Percentiles rank a stretch among this genome's conserved stretches.
Evolutionary conservation across 2,888 invertebrate genomes (phyloP).

Genomic region (Disparrhopalites patrizii): DNA sequence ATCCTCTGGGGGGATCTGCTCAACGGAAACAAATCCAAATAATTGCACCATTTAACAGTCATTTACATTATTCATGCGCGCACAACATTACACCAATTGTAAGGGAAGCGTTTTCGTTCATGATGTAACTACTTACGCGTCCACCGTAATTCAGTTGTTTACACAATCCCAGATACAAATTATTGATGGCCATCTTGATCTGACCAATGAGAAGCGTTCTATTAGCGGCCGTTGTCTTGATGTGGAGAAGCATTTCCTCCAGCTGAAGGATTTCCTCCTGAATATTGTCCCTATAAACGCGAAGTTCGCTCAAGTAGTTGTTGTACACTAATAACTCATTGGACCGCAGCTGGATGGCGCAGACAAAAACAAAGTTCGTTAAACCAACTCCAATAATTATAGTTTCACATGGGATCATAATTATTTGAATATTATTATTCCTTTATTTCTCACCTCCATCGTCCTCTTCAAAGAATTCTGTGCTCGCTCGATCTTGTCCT

Average conservation of each 20-base stretch:
- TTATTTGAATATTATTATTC: background rate
- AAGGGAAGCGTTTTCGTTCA: too few species aligned
- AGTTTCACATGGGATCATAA: background rate
- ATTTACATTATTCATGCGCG: too few species aligned
- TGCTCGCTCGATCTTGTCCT: conserved; percentile 33
- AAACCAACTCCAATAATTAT: background rate
- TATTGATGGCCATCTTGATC: conserved; percentile 45
- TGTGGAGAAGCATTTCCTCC: conserved; percentile 41
- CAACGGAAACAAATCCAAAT: too few species aligned
- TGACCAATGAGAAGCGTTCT: conserved; percentile 43
- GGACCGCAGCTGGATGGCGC: conserved; percentile 29
- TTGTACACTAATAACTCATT: conserved; percentile 43
- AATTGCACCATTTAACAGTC: conserved; percentile 3
- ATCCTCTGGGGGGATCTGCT: conserved; percentile 32
- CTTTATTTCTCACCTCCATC: conserved; percentile 24
- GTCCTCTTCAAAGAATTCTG: conserved; percentile 38
- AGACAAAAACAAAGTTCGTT: background rate
- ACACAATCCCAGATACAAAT: conserved; percentile 43
- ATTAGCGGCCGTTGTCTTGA: conserved; percentile 45
- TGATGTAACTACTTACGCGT: conserved; percentile 26
- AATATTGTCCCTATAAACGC: conserved; percentile 36
- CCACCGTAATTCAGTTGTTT: conserved; percentile 38
- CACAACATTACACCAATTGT: too few species aligned
- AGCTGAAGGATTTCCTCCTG: conserved; percentile 37
- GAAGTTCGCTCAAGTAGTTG: conserved; percentile 43